Conservation (phyloP, 2,113 vertebrate genomes). For the Bufo gargarizans region DNA sequence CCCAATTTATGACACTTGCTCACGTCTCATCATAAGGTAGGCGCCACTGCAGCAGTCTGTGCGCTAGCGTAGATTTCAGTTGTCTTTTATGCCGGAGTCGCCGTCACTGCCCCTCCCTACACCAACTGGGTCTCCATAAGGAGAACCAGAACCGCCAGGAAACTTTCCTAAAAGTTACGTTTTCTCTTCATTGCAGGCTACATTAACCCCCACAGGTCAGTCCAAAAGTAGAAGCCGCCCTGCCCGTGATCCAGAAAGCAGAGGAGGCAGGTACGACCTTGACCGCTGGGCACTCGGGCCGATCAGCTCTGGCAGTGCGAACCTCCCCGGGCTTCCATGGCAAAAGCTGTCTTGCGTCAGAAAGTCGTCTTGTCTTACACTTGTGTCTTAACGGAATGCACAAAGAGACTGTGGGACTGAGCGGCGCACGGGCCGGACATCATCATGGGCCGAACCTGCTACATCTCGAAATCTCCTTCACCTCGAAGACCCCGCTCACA, state of each 20-base stretch:
- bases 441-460: neutral
- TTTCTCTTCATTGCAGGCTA: slow-evolving; percentile 28
- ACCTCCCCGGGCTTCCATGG: neutral
- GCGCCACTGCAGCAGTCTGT: too few species aligned
- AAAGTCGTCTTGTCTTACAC: neutral
- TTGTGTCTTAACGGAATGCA: neutral
- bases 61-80: too few species aligned
- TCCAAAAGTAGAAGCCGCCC: neutral
- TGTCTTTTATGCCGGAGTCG: too few species aligned
- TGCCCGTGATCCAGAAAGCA: slow-evolving; percentile 44
- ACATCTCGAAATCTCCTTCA: neutral
- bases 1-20: too few species aligned
- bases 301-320: slow-evolving; percentile 1
- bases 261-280: slow-evolving; percentile 46
- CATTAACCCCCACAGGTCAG: slow-evolving; percentile 32
- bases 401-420: neutral
- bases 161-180: too few species aligned
- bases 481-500: neutral
- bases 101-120: too few species aligned
- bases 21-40: too few species aligned
- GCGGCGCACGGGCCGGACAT: neutral
- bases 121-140: too few species aligned
- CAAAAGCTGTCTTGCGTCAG: slow-evolving; percentile 5
- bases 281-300: neutral
- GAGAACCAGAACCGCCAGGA: too few species aligned